phyloP scores from a whole-genome alignment of 2,113 vertebrate species.

The Pollimyrus isidori region DNA sequence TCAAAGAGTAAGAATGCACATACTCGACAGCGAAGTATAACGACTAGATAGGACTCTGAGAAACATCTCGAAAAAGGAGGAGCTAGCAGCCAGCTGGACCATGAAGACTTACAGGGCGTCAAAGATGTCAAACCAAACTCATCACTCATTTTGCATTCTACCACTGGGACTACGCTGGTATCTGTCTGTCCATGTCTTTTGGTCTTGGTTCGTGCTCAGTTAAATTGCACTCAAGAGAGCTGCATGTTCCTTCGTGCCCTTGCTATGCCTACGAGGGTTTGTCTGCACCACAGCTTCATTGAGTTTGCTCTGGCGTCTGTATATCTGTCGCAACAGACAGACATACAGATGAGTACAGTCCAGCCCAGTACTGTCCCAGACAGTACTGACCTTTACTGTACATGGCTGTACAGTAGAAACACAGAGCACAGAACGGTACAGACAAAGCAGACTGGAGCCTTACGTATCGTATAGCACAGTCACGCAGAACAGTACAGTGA shows the following conservation, averaged over 20 bases:
- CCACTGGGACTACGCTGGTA: neutral
- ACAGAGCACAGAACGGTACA: neutral
- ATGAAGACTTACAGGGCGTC: neutral
- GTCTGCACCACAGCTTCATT: constrained; percentile 4
- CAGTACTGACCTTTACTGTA: neutral
- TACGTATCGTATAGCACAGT: neutral
- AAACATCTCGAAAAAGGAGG: neutral
- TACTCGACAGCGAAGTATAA: neutral
- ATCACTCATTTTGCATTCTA: neutral
- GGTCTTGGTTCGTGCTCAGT: neutral
- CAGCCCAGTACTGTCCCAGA: neutral
- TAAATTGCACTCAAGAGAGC: neutral
- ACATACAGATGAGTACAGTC: constrained; percentile 1
- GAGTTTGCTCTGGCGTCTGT: constrained; percentile 10
- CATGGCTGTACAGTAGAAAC: constrained; percentile 14
- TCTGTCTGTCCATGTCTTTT: constrained; percentile 24
- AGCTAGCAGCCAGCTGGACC: neutral
- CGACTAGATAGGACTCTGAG: neutral
- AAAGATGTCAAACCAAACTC: neutral
- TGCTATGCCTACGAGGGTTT: neutral
- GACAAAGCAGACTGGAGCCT: neutral
- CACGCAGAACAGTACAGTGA: constrained; percentile 7
- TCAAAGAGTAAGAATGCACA: constrained; percentile 20
- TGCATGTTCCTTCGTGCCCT: constrained; percentile 4
- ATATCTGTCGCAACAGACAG: neutral